Conservation (phyloP, 1,140 invertebrate species). For the Brachystomella parvula region DNA sequence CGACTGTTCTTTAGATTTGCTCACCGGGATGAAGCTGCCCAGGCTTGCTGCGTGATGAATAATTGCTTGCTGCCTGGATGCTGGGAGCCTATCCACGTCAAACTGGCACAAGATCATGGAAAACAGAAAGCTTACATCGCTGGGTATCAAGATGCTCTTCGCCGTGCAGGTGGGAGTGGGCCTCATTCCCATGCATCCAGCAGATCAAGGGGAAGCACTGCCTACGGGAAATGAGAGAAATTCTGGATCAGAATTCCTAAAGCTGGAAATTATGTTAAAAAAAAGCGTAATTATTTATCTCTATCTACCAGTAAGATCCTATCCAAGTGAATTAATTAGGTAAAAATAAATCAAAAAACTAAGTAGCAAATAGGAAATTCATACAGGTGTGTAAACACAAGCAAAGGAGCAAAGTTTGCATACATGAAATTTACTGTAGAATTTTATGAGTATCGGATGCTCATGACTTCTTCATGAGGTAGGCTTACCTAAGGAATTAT, state of each 20-base stretch:
- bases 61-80: slow-evolving; percentile 75
- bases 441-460: no score
- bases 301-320: not conserved
- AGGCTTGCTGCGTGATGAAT: slow-evolving; percentile 74
- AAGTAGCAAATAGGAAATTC: no score
- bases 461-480: no score
- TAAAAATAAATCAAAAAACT: not conserved
- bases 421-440: no score
- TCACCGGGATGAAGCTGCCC: slow-evolving; percentile 75
- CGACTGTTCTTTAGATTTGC: slow-evolving; percentile 60
- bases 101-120: slow-evolving; percentile 86
- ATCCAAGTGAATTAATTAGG: not conserved
- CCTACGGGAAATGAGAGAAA: no score
- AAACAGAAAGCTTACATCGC: slow-evolving; percentile 68
- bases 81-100: slow-evolving; percentile 71
- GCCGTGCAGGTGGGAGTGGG: not conserved
- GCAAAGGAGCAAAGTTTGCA: no score
- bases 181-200: not conserved
- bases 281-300: not conserved
- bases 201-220: not conserved
- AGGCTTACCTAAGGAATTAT: no score
- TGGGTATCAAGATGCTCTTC: slow-evolving; percentile 49
- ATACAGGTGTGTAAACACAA: no score
- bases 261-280: not conserved
- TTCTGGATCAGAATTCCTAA: not conserved